Evolutionary conservation across 2,113 vertebrate genomes (phyloP).

Genomic region (Pelecanoides urinatrix): DNA sequence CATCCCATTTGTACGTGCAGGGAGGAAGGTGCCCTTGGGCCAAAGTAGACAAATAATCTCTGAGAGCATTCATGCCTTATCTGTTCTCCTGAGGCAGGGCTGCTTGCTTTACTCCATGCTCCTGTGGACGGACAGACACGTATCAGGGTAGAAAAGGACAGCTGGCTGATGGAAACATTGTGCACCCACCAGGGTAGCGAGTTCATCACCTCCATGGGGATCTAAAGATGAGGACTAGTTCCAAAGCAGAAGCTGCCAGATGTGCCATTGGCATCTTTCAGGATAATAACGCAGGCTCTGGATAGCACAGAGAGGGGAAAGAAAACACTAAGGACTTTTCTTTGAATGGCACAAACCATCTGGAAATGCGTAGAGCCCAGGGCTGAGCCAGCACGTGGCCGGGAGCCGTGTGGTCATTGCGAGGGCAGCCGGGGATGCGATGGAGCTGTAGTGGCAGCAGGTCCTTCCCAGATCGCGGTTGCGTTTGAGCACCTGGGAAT

Average conservation of each 20-base stretch:
- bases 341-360: neutral
- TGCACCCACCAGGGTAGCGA: rapidly evolving
- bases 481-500: neutral
- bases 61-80: neutral
- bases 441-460: neutral
- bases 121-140: neutral
- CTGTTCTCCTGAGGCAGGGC: neutral
- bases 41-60: neutral
- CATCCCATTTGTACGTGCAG: neutral
- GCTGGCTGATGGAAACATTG: neutral
- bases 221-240: neutral
- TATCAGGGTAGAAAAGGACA: neutral
- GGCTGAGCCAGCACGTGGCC: neutral
- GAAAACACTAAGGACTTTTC: neutral
- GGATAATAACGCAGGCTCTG: neutral
- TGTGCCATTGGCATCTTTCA: neutral
- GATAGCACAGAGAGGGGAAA: neutral
- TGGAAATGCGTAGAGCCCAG: neutral
- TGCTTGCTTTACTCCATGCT: neutral
- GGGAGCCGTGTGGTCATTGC: neutral
- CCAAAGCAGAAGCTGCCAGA: neutral
- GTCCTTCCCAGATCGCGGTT: neutral
- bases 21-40: constrained; percentile 22
- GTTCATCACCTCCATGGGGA: neutral
- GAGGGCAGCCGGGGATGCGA: rapidly evolving